Conservation (phyloP, 2,888 invertebrate species). For the Ferdinandea cuprea region DNA sequence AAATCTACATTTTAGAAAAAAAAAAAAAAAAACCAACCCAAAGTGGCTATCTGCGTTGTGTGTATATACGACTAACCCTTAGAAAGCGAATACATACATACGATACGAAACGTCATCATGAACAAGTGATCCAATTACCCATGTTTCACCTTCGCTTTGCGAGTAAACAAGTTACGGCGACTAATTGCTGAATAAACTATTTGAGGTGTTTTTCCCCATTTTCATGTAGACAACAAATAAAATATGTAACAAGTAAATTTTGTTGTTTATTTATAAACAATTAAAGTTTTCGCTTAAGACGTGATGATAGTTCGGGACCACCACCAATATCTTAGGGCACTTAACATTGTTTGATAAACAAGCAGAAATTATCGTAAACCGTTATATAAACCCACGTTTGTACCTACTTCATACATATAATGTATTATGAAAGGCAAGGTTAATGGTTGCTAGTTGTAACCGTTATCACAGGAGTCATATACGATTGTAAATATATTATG, state of each 20-base stretch:
- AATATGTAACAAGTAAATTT: not conserved
- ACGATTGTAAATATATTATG: not conserved
- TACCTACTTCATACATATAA: too few relatives aligned
- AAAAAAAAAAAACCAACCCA: not conserved
- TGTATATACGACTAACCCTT: not conserved
- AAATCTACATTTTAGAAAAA: not conserved
- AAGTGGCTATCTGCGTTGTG: not conserved
- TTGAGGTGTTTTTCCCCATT: constrained; percentile 3
- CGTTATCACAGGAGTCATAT: not conserved
- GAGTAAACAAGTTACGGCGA: constrained; percentile 12
- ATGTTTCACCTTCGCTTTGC: constrained; percentile 30
- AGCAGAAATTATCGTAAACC: too few relatives aligned
- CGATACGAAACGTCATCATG: constrained; percentile 7
- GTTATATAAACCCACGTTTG: not conserved
- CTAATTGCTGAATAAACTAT: not conserved
- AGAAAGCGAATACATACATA: not conserved
- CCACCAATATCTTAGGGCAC: too few relatives aligned
- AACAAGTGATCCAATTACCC: constrained; percentile 31
- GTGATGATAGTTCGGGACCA: too few relatives aligned
- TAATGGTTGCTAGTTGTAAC: too few relatives aligned
- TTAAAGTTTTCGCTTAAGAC: too few relatives aligned
- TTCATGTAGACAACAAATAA: too few relatives aligned
- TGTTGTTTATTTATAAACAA: not conserved
- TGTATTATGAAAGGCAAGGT: not conserved
- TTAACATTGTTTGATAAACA: too few relatives aligned